Evolutionary conservation across 2,888 invertebrate species (phyloP).

Genomic region (Anaspis maculata): DNA sequence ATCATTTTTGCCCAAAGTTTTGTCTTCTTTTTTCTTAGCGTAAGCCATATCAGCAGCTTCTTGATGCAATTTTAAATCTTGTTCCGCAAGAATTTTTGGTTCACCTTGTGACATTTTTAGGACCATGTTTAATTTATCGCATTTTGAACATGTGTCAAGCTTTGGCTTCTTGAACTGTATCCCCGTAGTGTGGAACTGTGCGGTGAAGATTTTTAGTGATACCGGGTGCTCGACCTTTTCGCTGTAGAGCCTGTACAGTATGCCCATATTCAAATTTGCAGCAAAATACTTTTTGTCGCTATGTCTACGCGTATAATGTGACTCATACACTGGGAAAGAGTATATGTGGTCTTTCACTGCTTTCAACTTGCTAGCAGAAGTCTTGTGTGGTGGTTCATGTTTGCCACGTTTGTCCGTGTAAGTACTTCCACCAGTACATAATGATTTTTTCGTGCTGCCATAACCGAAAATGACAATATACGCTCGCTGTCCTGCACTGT

Average conservation of each 20-base stretch:
- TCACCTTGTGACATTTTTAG: background rate
- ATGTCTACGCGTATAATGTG: background rate
- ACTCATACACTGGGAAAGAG: background rate
- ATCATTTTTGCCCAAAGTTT: background rate
- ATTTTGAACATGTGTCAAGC: background rate
- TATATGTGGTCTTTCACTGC: background rate
- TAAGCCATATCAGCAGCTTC: slow-evolving; percentile 1
- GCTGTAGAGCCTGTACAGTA: background rate
- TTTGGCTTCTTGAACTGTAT: background rate
- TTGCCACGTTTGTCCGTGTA: background rate
- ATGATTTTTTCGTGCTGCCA: too few species aligned
- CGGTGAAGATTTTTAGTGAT: background rate
- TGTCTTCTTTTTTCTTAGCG: slow-evolving; percentile 1
- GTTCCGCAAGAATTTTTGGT: background rate
- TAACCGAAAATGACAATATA: too few species aligned
- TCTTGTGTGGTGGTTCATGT: background rate
- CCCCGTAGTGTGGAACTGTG: background rate
- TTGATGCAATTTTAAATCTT: slow-evolving; percentile 1
- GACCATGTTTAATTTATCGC: background rate
- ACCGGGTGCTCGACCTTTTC: background rate
- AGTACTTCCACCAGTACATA: background rate
- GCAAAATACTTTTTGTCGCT: background rate
- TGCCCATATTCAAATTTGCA: background rate
- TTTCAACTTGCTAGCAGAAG: background rate
- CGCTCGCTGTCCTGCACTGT: too few species aligned